Evolutionary conservation across 2,113 vertebrate species (phyloP).

Genomic region (Hippopotamus amphibius): DNA sequence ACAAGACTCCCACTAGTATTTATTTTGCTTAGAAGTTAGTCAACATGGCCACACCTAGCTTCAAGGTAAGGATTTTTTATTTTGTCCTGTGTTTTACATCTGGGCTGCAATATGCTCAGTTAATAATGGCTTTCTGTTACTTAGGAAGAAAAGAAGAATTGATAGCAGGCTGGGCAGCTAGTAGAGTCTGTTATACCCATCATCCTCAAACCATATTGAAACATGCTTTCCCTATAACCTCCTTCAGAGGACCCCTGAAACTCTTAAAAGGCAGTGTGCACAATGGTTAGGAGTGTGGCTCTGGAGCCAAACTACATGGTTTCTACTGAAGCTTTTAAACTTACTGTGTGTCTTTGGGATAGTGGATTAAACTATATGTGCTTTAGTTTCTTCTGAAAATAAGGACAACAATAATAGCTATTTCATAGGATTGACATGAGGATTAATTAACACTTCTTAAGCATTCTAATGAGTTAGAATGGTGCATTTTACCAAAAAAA

Average conservation of each 20-base stretch:
- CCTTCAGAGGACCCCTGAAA: neutral
- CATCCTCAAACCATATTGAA: neutral
- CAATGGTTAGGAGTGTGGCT: neutral
- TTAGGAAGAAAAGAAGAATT: neutral
- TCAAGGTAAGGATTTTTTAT: neutral
- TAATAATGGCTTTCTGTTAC: neutral
- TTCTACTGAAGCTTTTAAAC: neutral
- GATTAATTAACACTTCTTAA: neutral
- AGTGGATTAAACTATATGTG: neutral
- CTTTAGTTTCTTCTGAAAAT: conserved; percentile 31
- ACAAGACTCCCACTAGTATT: neutral
- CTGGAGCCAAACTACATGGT: neutral
- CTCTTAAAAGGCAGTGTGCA: neutral
- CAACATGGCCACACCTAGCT: neutral
- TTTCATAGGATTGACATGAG: neutral
- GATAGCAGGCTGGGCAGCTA: neutral
- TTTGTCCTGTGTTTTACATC: neutral
- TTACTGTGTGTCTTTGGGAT: neutral
- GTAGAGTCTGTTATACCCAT: neutral
- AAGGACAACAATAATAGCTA: neutral
- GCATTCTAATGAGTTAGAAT: neutral
- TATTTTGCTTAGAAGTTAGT: neutral
- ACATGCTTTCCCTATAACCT: neutral
- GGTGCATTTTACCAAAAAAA: neutral
- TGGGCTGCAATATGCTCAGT: neutral